Conservation (phyloP, 2,113 vertebrate genomes). For the Brachypteracias leptosomus region DNA sequence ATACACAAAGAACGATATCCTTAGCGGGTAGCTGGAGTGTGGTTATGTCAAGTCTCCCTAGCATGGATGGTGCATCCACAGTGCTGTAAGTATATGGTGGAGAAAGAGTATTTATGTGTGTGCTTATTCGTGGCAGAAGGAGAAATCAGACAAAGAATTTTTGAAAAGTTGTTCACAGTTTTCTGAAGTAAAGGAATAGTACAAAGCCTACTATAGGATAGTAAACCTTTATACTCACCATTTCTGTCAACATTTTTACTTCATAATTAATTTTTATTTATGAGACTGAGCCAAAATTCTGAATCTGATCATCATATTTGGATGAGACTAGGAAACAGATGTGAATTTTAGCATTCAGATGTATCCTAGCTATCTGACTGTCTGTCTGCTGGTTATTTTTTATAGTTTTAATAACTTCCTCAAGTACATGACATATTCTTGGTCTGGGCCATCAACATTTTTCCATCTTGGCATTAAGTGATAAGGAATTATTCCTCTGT, state of each 20-base stretch:
- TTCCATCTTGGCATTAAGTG: background rate
- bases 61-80: background rate
- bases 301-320: background rate
- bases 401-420: slow-evolving; percentile 12
- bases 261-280: background rate
- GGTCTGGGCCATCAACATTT: background rate
- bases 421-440: background rate
- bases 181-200: background rate
- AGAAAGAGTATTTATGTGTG: background rate
- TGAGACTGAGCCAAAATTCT: background rate
- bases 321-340: slow-evolving; percentile 13
- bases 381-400: background rate
- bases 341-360: slow-evolving; percentile 1
- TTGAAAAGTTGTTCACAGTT: background rate
- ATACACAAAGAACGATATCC: background rate
- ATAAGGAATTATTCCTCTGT: slow-evolving; percentile 2
- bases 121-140: background rate
- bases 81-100: background rate
- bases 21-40: background rate
- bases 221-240: background rate
- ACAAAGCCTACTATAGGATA: background rate
- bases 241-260: background rate
- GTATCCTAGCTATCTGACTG: background rate
- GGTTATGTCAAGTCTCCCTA: background rate
- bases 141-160: background rate